Percentiles rank a stretch among this genome's conserved stretches.
Conservation (phyloP, 2,888 invertebrate species). For the Drosophila nigricruria region DNA sequence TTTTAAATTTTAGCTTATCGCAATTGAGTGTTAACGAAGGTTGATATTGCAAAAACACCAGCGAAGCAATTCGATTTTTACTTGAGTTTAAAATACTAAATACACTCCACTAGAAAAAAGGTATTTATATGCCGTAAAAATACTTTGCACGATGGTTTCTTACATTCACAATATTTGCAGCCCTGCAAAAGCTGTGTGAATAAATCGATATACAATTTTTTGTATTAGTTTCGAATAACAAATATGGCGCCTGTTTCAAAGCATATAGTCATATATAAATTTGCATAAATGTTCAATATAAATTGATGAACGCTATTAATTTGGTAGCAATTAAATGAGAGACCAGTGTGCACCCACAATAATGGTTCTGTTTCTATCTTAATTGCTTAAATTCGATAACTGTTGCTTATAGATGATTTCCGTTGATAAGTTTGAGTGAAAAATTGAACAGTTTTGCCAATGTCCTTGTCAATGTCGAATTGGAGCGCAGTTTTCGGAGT, state of each 20-base stretch:
- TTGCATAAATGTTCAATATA: not conserved
- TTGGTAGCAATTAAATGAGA: too few relatives aligned
- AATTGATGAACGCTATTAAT: not conserved
- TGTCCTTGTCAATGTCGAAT: too few relatives aligned
- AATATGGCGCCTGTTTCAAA: not conserved
- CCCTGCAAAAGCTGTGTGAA: not conserved
- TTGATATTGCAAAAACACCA: not conserved
- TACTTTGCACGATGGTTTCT: not conserved
- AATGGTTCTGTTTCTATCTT: too few relatives aligned
- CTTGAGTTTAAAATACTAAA: not conserved
- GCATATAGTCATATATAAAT: too few relatives aligned
- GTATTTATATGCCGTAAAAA: not conserved
- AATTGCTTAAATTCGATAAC: too few relatives aligned
- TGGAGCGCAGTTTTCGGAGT: too few relatives aligned
- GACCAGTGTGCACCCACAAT: too few relatives aligned
- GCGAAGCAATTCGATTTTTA: not conserved
- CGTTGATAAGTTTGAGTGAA: too few relatives aligned
- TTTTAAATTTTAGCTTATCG: constrained; percentile 2
- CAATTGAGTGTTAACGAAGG: constrained; percentile 14
- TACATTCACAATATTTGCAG: not conserved
- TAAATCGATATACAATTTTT: not conserved
- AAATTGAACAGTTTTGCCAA: too few relatives aligned
- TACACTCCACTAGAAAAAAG: not conserved
- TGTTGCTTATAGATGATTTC: too few relatives aligned
- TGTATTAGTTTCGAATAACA: not conserved